phyloP scores from a whole-genome alignment of 2,888 invertebrate genomes.

The Tromatobia lineatoria region DNA sequence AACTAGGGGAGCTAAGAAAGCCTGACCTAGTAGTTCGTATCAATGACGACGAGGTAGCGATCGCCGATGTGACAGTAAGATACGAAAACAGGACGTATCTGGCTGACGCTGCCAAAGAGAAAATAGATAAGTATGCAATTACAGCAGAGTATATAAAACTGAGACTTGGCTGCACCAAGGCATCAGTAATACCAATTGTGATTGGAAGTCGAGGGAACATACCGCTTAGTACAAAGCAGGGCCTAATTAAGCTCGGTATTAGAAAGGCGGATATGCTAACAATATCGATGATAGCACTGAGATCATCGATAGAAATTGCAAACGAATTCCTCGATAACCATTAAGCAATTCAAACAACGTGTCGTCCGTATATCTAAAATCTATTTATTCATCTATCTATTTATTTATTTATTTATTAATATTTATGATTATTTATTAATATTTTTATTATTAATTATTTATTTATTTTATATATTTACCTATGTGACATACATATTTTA shows the following conservation, averaged over 20 bases:
- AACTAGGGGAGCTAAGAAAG: slow-evolving; percentile 71
- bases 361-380: no score
- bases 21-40: slow-evolving; percentile 76
- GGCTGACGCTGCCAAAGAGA: slow-evolving; percentile 69
- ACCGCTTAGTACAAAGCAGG: slow-evolving; percentile 74
- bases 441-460: neutral
- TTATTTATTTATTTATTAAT: neutral
- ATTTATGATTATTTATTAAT: neutral
- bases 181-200: slow-evolving; percentile 77
- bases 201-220: slow-evolving; percentile 80
- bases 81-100: slow-evolving; percentile 71
- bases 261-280: slow-evolving; percentile 67
- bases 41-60: slow-evolving; percentile 71
- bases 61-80: slow-evolving; percentile 77
- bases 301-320: slow-evolving; percentile 76
- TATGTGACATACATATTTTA: no score
- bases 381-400: no score
- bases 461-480: no score
- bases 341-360: neutral
- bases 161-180: slow-evolving; percentile 42
- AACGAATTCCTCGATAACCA: slow-evolving; percentile 77
- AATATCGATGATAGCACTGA: slow-evolving; percentile 75
- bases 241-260: slow-evolving; percentile 72
- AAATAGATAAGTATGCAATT: slow-evolving; percentile 72
- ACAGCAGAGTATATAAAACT: slow-evolving; percentile 19